Conservation (phyloP, 2,888 invertebrate genomes). For the Resseliella maxima region DNA sequence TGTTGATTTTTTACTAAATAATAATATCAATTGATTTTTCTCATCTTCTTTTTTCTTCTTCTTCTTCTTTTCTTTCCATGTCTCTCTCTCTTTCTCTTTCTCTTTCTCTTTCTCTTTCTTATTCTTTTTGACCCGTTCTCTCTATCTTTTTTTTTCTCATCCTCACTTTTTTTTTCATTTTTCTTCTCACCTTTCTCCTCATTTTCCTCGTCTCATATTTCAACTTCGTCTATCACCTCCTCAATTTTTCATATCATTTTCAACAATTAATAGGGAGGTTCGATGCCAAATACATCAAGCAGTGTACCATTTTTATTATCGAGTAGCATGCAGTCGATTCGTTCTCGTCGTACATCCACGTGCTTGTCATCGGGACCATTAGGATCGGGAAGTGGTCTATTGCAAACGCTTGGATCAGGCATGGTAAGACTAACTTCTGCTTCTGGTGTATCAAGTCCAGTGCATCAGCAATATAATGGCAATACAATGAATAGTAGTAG, state of each 20-base stretch:
- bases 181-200: no score
- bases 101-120: no score
- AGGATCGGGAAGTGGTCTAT: slow-evolving; percentile 78
- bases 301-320: slow-evolving; percentile 88
- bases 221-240: slow-evolving; percentile 55
- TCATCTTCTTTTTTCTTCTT: neutral
- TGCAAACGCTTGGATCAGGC: slow-evolving; percentile 91
- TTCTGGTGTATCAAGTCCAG: slow-evolving; percentile 73
- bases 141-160: no score
- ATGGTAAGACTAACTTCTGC: slow-evolving; percentile 86
- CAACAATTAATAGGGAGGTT: slow-evolving; percentile 75
- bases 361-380: slow-evolving; percentile 74
- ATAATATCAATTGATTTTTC: neutral
- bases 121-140: no score
- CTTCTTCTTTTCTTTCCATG: slow-evolving; percentile 56
- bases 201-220: slow-evolving; percentile 38
- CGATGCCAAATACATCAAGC: slow-evolving; percentile 90
- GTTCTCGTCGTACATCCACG: slow-evolving; percentile 80
- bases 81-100: no score
- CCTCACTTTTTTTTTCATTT: no score
- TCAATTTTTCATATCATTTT: slow-evolving; percentile 55
- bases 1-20: neutral
- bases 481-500: slow-evolving; percentile 64
- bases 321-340: slow-evolving; percentile 81
- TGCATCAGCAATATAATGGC: slow-evolving; percentile 70